Percentiles rank a stretch among this genome's conserved stretches.
These are phyloP conservation scores for Fulica atra DNA, from an alignment of 2,113 vertebrate species.

Conservation along the genomic window DNA sequence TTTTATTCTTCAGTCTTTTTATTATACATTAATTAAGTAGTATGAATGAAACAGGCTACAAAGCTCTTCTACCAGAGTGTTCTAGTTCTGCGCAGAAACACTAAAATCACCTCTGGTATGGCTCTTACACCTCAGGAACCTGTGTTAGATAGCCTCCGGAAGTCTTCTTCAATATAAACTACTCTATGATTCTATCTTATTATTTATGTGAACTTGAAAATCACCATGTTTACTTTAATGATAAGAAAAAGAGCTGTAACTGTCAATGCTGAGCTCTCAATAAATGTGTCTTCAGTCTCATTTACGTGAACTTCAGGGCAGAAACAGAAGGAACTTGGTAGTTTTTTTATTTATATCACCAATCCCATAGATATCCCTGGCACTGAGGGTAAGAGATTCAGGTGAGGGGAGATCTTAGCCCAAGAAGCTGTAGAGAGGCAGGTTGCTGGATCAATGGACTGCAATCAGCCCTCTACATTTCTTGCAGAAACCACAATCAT, in stretches of 20 bases:
- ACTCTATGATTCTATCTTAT: neutral
- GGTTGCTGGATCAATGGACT: neutral
- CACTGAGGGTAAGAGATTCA: neutral
- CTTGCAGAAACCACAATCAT: neutral
- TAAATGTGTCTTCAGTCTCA: neutral
- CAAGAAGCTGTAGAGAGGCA: neutral
- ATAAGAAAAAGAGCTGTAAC: neutral
- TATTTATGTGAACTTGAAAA: neutral
- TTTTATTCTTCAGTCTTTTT: neutral
- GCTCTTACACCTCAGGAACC: neutral
- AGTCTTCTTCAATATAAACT: neutral
- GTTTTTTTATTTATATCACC: neutral
- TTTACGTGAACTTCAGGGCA: neutral
- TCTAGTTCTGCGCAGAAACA: neutral
- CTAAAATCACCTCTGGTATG: neutral
- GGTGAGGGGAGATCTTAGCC: neutral
- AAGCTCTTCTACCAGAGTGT: neutral
- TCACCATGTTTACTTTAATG: neutral
- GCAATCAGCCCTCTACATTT: neutral
- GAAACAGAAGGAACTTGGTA: neutral
- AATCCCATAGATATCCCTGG: neutral
- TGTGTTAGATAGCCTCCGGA: neutral
- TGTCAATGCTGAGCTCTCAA: neutral
- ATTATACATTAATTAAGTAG: neutral
- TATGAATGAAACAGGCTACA: fast-evolving